Conservation (phyloP, 2,113 vertebrate species). For the Peromyscus polionotus region DNA sequence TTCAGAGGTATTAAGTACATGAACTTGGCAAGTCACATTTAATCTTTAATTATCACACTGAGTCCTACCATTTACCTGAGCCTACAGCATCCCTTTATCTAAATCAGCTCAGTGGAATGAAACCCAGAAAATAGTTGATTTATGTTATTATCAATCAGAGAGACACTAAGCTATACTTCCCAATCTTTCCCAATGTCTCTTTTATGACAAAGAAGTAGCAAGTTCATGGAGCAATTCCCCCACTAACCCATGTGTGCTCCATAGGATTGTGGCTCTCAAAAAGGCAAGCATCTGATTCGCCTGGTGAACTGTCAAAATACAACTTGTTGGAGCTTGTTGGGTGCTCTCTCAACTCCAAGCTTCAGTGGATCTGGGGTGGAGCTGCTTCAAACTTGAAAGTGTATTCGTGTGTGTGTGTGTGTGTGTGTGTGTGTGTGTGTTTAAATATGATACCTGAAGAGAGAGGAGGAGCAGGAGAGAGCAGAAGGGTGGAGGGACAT, state of each 20-base stretch:
- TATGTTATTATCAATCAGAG: neutral
- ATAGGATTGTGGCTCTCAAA: neutral
- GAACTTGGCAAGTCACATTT: conserved; percentile 12
- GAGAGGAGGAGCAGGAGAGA: too few relatives aligned
- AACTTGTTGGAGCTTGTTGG: neutral
- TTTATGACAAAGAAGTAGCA: neutral
- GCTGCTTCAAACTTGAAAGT: neutral
- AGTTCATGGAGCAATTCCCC: neutral
- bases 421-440: neutral
- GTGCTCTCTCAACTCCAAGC: neutral
- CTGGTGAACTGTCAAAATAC: neutral
- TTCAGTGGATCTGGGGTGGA: neutral
- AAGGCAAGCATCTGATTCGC: neutral
- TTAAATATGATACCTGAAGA: neutral
- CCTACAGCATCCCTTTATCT: neutral
- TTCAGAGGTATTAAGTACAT: conserved; percentile 29
- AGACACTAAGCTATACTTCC: neutral
- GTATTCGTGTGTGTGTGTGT: neutral
- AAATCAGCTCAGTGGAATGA: neutral
- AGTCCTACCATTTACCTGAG: neutral
- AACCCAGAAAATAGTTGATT: neutral
- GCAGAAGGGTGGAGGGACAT: too few relatives aligned
- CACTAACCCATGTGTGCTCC: neutral
- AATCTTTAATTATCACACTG: neutral
- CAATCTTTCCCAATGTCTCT: neutral